Evolutionary conservation across 2,113 vertebrate genomes (phyloP), one percentile per base, ranked within the genome.

Genomic region (Cyprinodon tularosa): DNA sequence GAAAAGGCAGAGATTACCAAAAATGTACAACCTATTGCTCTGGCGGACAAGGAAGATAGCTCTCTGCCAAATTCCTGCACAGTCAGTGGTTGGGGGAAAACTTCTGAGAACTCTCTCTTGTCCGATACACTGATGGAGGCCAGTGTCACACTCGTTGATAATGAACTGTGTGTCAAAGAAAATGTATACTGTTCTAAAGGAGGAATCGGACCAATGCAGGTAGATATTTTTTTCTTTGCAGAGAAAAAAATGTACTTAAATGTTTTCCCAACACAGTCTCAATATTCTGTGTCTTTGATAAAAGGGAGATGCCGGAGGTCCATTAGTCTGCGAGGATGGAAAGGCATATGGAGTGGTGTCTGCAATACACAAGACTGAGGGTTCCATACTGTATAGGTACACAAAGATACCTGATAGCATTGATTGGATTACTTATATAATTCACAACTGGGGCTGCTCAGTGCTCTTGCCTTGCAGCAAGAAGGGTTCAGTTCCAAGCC

Each of bases 221-320:
- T 93, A 65, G 12, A 76, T 81, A 4, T 4, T 5, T 48, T 15
- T 62, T 4, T 39, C 36, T 48, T 69, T 0, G 1, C 9, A n/a
- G 17, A 53, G 50, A 53, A 53, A 53, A 50, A 47, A 48, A 53
- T n/a, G n/a, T n/a, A n/a, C n/a, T n/a, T n/a, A n/a, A n/a, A n/a
- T 53, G 50, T n/a, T 53, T n/a, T 6, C 8, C 38, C 44, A 0
- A 65, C 13, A 3, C 13, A 45, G 11, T 15, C n/a, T 17, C 50
- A 74, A 1, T 42, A 22, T 22, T 45, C 50, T 11, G 13, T 77
- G 38, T 71, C 3, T 73, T 22, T 10, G 2, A 11, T 29, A 66
- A 12, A 84, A 97, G 96, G 96, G 96, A 6, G 97, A 98, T 84
- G 96, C 96, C 0, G 96, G 96, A 0, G 93, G 95, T 0, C 96